phyloP scores from a whole-genome alignment of 2,888 invertebrate species.

The Pristionchus arcanus region DNA sequence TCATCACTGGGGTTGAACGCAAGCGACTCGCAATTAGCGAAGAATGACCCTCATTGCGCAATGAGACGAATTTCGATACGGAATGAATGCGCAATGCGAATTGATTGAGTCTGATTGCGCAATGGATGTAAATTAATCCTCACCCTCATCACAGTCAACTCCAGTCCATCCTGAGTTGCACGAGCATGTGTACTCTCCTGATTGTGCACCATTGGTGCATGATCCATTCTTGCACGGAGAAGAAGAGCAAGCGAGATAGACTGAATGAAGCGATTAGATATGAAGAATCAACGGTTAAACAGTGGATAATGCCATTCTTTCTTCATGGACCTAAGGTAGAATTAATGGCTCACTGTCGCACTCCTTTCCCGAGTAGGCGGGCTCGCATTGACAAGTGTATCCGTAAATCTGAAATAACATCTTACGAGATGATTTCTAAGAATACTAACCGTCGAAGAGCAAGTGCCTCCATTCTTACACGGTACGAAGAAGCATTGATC shows the following conservation, averaged over 20 bases:
- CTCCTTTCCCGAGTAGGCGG: not conserved
- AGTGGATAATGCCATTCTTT: too few relatives aligned
- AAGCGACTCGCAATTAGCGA: too few relatives aligned
- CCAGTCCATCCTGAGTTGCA: slow-evolving; percentile 49
- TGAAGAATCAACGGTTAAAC: too few relatives aligned
- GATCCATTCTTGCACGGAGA: not conserved
- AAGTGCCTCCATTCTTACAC: slow-evolving; percentile 49
- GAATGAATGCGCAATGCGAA: too few relatives aligned
- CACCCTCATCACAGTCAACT: slow-evolving; percentile 21
- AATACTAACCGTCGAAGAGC: not conserved
- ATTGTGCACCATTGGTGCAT: not conserved
- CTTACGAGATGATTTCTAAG: not conserved
- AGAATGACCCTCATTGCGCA: too few relatives aligned
- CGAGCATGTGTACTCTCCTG: slow-evolving; percentile 24
- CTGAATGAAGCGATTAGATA: not conserved
- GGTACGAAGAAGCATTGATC: slow-evolving; percentile 55
- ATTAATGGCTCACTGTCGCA: too few relatives aligned
- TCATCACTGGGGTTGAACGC: too few relatives aligned
- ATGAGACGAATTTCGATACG: too few relatives aligned
- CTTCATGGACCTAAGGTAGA: too few relatives aligned
- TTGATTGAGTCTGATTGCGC: too few relatives aligned
- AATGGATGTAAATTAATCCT: too few relatives aligned
- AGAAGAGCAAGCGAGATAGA: not conserved
- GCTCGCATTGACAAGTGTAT: not conserved
- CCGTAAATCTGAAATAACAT: not conserved